Evolutionary conservation across 2,797 vertebrate genomes (phyloP).

Genomic region (Poecilia picta): DNA sequence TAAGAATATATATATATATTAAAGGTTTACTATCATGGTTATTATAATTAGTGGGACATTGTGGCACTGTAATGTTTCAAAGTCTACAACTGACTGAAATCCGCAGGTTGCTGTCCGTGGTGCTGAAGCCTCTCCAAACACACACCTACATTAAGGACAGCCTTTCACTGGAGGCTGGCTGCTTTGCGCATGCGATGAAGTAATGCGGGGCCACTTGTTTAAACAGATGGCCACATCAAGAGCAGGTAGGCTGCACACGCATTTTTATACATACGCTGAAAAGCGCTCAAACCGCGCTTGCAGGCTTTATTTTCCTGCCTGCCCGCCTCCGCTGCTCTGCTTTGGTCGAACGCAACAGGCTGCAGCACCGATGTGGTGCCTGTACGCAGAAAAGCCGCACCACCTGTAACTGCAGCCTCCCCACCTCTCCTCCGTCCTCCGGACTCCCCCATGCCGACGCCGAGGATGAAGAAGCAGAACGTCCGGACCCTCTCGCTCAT

Average conservation of each 20-base stretch:
- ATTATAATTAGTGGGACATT: not conserved
- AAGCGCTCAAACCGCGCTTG: not conserved
- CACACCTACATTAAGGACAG: slow-evolving; percentile 7
- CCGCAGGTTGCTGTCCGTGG: slow-evolving; percentile 55
- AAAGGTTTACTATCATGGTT: not conserved
- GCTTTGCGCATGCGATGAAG: slow-evolving; percentile 69
- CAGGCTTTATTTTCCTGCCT: not conserved
- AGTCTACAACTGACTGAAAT: not conserved
- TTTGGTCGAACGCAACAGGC: slow-evolving; percentile 60
- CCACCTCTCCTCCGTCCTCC: slow-evolving; percentile 5
- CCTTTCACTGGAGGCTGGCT: slow-evolving; percentile 30
- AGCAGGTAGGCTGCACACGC: slow-evolving; percentile 25
- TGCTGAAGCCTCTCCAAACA: slow-evolving; percentile 49
- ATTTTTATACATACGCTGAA: slow-evolving; percentile 12
- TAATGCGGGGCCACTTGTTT: slow-evolving; percentile 43
- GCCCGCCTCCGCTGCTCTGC: slow-evolving; percentile 12
- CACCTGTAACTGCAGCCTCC: slow-evolving; percentile 60
- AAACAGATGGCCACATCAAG: slow-evolving; percentile 45
- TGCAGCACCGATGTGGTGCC: slow-evolving; percentile 51
- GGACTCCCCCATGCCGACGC: slow-evolving; percentile 40
- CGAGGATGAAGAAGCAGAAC: slow-evolving; percentile 90
- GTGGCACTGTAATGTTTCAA: not conserved
- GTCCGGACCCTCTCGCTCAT: slow-evolving; percentile 89
- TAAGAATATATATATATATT: no score
- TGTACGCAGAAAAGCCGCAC: slow-evolving; percentile 28